Evolutionary conservation across 2,113 vertebrate genomes (phyloP).

Genomic region (Salvator merianae): DNA sequence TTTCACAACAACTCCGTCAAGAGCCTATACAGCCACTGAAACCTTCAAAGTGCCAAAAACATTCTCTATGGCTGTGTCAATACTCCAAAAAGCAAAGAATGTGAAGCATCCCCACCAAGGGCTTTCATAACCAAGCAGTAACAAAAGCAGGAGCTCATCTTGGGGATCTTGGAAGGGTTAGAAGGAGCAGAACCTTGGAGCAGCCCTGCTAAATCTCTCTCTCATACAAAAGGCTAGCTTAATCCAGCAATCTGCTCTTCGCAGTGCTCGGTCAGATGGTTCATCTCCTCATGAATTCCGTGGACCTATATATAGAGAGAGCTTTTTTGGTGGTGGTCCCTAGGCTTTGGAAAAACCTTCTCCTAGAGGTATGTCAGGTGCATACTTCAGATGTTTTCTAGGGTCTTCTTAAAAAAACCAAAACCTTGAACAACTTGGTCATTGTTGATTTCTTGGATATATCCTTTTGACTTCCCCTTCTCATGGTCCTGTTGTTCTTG

Average conservation of each 20-base stretch:
- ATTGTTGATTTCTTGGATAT: too few relatives aligned
- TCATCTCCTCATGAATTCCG: too few relatives aligned
- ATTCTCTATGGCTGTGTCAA: constrained; percentile 31
- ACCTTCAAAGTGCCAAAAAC: constrained; percentile 4
- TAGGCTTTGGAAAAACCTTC: too few relatives aligned
- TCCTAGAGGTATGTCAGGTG: too few relatives aligned
- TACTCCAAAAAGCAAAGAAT: constrained; percentile 12
- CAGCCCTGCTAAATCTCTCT: too few relatives aligned
- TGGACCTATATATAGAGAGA: too few relatives aligned
- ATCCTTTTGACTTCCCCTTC: too few relatives aligned
- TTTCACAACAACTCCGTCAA: neutral
- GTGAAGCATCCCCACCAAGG: neutral
- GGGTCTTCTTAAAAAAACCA: too few relatives aligned
- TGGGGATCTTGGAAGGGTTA: neutral
- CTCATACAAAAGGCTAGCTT: neutral
- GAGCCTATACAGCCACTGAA: constrained; percentile 13
- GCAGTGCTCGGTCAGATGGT: neutral
- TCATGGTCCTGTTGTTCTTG: too few relatives aligned
- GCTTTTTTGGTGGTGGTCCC: too few relatives aligned
- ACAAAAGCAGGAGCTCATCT: neutral
- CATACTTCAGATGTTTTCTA: too few relatives aligned
- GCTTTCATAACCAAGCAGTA: constrained; percentile 24
- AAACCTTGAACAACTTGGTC: too few relatives aligned
- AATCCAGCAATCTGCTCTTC: neutral
- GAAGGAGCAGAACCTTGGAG: neutral